Percentiles rank a stretch among this genome's conserved stretches.
Evolutionary conservation across 2,888 invertebrate species (phyloP).

Genomic region (Phlogophora meticulosa): DNA sequence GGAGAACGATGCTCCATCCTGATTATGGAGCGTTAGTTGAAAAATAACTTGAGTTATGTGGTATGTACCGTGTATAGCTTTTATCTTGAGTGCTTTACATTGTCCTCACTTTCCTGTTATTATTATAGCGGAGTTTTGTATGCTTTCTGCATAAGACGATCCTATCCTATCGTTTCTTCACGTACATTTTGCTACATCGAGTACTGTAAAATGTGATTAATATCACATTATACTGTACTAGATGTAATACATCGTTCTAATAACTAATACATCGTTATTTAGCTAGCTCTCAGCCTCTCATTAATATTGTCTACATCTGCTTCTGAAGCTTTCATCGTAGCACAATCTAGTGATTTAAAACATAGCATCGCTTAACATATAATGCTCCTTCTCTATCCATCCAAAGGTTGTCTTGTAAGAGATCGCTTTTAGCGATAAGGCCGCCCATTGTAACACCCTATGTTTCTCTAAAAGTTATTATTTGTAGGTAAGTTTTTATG

Average conservation of each 20-base stretch:
- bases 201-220: neutral
- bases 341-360: neutral
- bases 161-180: neutral
- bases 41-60: slow-evolving; percentile 68
- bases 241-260: no score
- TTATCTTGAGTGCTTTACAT: slow-evolving; percentile 58
- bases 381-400: no score
- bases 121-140: slow-evolving; percentile 26
- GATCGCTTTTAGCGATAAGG: no score
- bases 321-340: neutral
- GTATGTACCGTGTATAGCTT: slow-evolving; percentile 53
- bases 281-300: neutral
- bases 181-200: slow-evolving; percentile 3
- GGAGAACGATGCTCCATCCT: slow-evolving; percentile 50
- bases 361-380: no score
- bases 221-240: no score
- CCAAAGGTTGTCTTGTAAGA: no score
- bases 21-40: slow-evolving; percentile 66
- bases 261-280: no score
- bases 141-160: neutral
- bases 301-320: neutral
- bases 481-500: no score
- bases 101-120: slow-evolving; percentile 45
- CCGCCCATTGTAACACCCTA: no score
- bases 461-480: no score